Base-by-base conservation (phyloP, 2,113 vertebrate genomes). In the Dissostichus mawsoni region DNA sequence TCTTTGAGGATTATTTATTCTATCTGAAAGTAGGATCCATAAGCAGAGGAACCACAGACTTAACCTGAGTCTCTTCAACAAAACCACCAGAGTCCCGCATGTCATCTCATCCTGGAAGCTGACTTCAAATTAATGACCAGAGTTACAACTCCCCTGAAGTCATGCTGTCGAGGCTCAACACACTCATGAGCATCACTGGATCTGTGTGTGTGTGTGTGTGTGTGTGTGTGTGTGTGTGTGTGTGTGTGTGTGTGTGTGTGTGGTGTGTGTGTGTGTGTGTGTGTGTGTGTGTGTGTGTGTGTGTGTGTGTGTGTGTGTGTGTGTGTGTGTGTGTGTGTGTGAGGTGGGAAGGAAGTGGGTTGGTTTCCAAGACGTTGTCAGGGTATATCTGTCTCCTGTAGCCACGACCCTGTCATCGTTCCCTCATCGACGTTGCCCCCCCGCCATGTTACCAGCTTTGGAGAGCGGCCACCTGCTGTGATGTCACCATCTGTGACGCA, bases 401-500 rank as follows among this genome's bases (percentile, higher is more conserved):
- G 76, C 74, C 53, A 74, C 52, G 25, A 69, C 50, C 17, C 72
- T 69, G 80, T 82, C 79, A 70, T 64, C 0, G 36, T 33, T 70
- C 23, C 67, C 61, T 78, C 51, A 53, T 51, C 33, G 18, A 36
- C 80, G 3, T 73, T 14, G 74, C 84, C 67, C 52, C 76, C 83
- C 89, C 77, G 14, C 74, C 81, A 77, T 59, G 83, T 86, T 87
- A 88, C 65, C 90, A 71, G 89, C 92, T 94, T 94, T 94, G 83
- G 91, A 92, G 91, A 86, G 74, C 80, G 78, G 75, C 86, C 90
- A 80, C 94, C 93, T 90, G 87, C 91, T 89, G 91, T 88, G 89
- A 93, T 90, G 89, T 90, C 80, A 89, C 89, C 93, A 91, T 94
- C 92, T 95, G 92, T 90, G 78, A 83, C 53, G 64, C 80, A 61